phyloP scores from a whole-genome alignment of 2,888 invertebrate genomes.

The Lithodes maja region DNA sequence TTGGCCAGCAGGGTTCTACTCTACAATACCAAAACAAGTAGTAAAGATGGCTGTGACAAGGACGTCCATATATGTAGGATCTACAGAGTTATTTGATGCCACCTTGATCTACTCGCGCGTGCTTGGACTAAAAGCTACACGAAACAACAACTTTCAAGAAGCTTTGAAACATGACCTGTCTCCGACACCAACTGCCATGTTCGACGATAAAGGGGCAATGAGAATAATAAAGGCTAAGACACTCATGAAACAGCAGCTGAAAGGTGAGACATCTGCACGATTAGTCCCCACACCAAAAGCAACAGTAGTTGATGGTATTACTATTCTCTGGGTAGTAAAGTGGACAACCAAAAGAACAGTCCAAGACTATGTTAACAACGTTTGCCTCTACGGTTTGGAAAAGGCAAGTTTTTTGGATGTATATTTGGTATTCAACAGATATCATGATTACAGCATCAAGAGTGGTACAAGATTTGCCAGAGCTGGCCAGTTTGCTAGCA shows the following conservation, averaged over 20 bases:
- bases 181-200: neutral
- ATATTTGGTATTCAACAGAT: neutral
- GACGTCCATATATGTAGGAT: conserved; percentile 9
- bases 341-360: neutral
- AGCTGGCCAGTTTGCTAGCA: neutral
- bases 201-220: neutral
- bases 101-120: conserved; percentile 9
- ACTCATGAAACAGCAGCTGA: neutral
- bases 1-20: neutral
- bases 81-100: neutral
- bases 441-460: neutral
- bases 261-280: neutral
- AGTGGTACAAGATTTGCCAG: conserved; percentile 2
- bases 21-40: neutral
- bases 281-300: neutral
- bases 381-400: neutral
- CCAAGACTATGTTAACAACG: neutral
- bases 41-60: neutral
- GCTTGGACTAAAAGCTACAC: neutral
- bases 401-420: neutral
- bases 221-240: neutral
- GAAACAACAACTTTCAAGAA: neutral
- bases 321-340: neutral
- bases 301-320: neutral
- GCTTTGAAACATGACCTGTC: neutral